These are phyloP conservation scores for Oryzaephilus surinamensis DNA, from an alignment of 1,140 invertebrate species.

Conservation along the genomic window DNA sequence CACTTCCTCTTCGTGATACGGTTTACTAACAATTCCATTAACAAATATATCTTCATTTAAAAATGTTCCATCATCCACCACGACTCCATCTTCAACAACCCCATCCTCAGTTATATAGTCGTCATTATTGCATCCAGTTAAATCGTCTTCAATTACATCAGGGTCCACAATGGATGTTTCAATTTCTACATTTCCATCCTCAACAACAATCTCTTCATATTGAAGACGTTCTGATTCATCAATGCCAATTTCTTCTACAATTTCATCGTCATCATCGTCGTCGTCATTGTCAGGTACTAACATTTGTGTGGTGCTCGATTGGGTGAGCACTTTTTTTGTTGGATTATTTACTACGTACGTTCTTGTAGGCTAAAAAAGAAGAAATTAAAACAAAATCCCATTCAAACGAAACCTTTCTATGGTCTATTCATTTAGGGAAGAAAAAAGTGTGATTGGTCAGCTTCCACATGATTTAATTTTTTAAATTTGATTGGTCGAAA, in stretches of 20 bases:
- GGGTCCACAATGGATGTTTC: conserved; percentile 3
- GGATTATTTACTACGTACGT: conserved; percentile 22
- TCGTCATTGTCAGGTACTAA: background rate
- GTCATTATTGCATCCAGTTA: conserved; percentile 10
- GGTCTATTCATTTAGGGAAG: too few species aligned
- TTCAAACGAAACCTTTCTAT: too few species aligned
- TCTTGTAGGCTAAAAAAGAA: conserved; percentile 23
- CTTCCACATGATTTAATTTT: too few species aligned
- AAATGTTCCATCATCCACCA: conserved; percentile 17
- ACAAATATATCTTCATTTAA: conserved; percentile 25
- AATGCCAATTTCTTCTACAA: conserved; percentile 14
- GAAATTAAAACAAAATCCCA: too few species aligned
- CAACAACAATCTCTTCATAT: conserved; percentile 11
- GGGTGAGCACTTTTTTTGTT: conserved; percentile 1
- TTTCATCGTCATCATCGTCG: conserved; percentile 4
- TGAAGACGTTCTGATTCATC: conserved; percentile 18
- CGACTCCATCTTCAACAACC: conserved; percentile 6
- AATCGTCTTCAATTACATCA: conserved; percentile 7
- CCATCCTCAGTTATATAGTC: conserved; percentile 11
- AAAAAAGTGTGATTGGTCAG: too few species aligned
- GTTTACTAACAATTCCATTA: background rate
- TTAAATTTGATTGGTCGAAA: too few species aligned
- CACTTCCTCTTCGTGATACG: conserved; percentile 18
- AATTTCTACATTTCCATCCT: conserved; percentile 13
- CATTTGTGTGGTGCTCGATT: too few species aligned